Conservation (phyloP, 2,113 vertebrate species). For the Salvelinus alpinus region DNA sequence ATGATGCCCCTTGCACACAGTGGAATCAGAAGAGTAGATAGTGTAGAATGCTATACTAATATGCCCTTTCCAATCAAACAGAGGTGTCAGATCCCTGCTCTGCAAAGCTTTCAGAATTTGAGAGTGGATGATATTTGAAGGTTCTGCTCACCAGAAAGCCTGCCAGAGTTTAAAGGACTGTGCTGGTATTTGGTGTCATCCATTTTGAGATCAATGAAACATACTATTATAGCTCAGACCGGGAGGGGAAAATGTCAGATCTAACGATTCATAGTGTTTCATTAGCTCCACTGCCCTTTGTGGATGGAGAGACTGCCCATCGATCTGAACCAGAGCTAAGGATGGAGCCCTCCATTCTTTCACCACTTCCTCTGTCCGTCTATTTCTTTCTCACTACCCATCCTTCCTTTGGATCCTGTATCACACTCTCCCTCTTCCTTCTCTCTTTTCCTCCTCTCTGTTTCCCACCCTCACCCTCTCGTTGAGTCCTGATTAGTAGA, state of each 20-base stretch:
- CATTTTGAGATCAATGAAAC: constrained; percentile 54
- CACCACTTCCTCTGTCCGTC: constrained; percentile 58
- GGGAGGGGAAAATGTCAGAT: constrained; percentile 55
- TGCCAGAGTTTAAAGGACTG: constrained; percentile 40
- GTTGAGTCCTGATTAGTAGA: constrained; percentile 49
- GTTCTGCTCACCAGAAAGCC: constrained; percentile 39
- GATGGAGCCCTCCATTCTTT: constrained; percentile 40
- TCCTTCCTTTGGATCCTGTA: not conserved
- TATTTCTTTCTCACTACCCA: constrained; percentile 44
- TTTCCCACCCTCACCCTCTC: constrained; percentile 27
- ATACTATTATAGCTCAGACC: constrained; percentile 40
- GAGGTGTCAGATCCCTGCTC: constrained; percentile 39
- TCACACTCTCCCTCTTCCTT: constrained; percentile 29
- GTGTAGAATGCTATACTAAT: constrained; percentile 18
- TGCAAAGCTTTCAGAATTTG: constrained; percentile 21
- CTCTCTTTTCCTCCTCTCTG: not conserved
- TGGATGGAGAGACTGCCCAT: constrained; percentile 25
- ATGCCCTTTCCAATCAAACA: constrained; percentile 44
- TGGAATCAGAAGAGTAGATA: not conserved
- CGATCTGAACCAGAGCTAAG: constrained; percentile 30
- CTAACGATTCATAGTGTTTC: constrained; percentile 29
- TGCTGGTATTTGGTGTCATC: constrained; percentile 49
- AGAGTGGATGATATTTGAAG: constrained; percentile 52
- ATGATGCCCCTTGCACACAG: not conserved
- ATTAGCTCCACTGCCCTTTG: constrained; percentile 50